Percentiles rank a stretch among this genome's conserved stretches.
Evolutionary conservation across 1,140 invertebrate species (phyloP).

Genomic region (Theocolax elegans): DNA sequence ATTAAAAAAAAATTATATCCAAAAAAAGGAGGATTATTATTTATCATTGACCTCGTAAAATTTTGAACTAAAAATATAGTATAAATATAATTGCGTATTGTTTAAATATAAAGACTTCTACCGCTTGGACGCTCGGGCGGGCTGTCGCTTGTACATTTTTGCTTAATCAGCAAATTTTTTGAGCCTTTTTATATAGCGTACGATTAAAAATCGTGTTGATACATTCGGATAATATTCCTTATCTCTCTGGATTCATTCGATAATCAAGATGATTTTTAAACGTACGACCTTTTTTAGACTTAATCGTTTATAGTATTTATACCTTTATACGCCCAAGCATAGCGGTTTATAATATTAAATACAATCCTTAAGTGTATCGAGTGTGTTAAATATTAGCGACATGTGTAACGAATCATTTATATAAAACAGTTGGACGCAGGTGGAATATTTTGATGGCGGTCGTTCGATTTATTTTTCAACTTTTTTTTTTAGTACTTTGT

Average conservation of each 20-base stretch:
- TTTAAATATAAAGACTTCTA: too few species aligned
- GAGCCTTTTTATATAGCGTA: too few species aligned
- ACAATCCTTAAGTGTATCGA: slow-evolving; percentile 43
- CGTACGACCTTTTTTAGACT: slow-evolving; percentile 38
- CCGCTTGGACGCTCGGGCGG: slow-evolving; percentile 53
- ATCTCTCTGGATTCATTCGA: too few species aligned
- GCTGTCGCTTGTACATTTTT: slow-evolving; percentile 41
- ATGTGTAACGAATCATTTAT: slow-evolving; percentile 29
- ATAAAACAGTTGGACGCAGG: not conserved
- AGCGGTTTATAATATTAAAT: slow-evolving; percentile 37
- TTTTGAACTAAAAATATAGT: slow-evolving; percentile 17
- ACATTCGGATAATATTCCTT: too few species aligned
- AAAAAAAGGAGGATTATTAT: too few species aligned
- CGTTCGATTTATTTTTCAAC: not conserved
- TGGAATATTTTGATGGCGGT: slow-evolving; percentile 17
- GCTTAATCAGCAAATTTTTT: slow-evolving; percentile 38
- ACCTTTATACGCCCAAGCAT: slow-evolving; percentile 50
- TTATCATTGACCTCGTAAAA: not conserved
- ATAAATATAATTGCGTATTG: not conserved
- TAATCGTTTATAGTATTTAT: slow-evolving; percentile 54
- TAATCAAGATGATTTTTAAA: too few species aligned
- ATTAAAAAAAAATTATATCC: not conserved
- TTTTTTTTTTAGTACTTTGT: slow-evolving; percentile 21
- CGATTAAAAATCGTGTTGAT: too few species aligned
- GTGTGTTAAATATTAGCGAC: slow-evolving; percentile 37